Base-by-base conservation (phyloP, 1,140 invertebrate species). In the Aphelenchoides avenae region DNA sequence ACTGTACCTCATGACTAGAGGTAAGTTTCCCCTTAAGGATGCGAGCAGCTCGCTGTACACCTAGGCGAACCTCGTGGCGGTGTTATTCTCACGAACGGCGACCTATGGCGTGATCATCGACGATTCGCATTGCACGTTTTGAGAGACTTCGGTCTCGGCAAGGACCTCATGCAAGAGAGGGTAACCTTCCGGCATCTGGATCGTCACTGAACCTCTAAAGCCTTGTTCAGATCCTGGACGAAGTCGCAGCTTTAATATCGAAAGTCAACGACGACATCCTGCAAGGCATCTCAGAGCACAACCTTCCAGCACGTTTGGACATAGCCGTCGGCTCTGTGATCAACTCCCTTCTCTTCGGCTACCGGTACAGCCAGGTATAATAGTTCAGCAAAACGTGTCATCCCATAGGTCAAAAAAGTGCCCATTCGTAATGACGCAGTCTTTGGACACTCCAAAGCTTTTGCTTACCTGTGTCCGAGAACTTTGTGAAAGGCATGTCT, bases 81-180 rank as follows among this genome's bases (percentile, higher is more conserved):
- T n/a, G n/a, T n/a, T n/a, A n/a, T n/a, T n/a, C n/a, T n/a, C n/a
- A n/a, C n/a, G n/a, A n/a, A n/a, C n/a, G 18, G 24, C 11, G 34
- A 48, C 4, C 7, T 26, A 31, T 68, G 59, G 65, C 7, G 34
- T 18, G 65, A 68, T 20, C 56, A 65, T 29, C 29, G 65, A 34
- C 57, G 65, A 7, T 68, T 68, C 42, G 53, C 59, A n/a, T 44
- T 68, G 5, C 52, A 59, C 22, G 61, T 61, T 9, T 44, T 68
- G 7, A 31, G 65, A 33, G 58, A 68, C 40, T 58, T 68, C 18
- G 65, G 65, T 11, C 26, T 68, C 30, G 64, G 64, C 18, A 57
- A 43, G 26, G 58, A 63, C 40, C 40, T 68, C 5, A 68, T 68
- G 53, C 56, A 68, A 42, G 48, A 57, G n/a, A 39, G 49, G 39